Evolutionary conservation across 2,888 invertebrate species (phyloP), one percentile per base, ranked within the genome.

Genomic region (Meiosimyza decipiens): DNA sequence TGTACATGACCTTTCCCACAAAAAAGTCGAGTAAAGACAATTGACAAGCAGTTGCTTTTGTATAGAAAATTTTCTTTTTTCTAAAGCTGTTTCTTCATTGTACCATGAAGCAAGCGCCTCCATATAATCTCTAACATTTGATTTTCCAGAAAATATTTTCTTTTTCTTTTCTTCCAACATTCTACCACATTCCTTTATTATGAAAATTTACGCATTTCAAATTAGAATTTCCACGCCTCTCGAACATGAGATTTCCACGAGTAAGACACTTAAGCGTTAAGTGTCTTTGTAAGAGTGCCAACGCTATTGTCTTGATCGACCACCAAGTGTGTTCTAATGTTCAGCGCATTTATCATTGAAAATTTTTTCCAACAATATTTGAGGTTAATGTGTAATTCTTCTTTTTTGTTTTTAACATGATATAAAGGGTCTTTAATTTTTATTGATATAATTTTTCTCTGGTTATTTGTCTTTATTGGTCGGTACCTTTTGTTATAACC

Each of bases 141-240:
- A 9, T 40, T 40, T 40, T 40, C 40, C 9, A 40, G 40, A 40
- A 40, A 40, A 6, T 9, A 40, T 40, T 9, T 0, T 40, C 4
- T 7, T 40, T 9, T 6, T 9, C 40, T 40, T 40, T 40, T 40
- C 40, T 9, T 40, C 1, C 40, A 6, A 40, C 40, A 47, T 40
- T 51, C 9, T 40, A 9, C 40, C 40, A 40, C 40, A 47, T 40
- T 51, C 40, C 9, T 50, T 9, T 64, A 49, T 51, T 64, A 50
- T 64, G 18, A 18, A 64, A 40, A 64, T 51, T 50, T 51, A 64
- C 47, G 59, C 68, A 28, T 69, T 69, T 59, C 68, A 49, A 69
- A 69, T 69, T 69, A 59, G 68, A 69, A 69, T 59, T 69, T 69
- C 59, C 68, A 57, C 60, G 59, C 59, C 57, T 54, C 16, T 16